Percentiles rank a stretch among this genome's conserved stretches.
phyloP scores from a whole-genome alignment of 2,113 vertebrate species.

The Nanorana parkeri region DNA sequence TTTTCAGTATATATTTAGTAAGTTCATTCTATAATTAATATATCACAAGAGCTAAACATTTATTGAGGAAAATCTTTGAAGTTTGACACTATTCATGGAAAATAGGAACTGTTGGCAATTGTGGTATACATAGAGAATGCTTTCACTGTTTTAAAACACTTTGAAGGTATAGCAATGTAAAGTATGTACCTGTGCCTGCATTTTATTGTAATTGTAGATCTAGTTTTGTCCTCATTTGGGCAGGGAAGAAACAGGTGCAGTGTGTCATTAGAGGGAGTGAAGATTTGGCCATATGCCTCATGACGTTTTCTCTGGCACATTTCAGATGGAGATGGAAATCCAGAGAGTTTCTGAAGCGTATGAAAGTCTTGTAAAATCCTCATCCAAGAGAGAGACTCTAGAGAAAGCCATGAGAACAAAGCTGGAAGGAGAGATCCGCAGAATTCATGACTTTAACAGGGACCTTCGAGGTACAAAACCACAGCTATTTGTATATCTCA shows the following conservation, averaged over 20 bases:
- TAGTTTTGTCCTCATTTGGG: slow-evolving; percentile 1
- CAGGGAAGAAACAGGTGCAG: slow-evolving; percentile 40
- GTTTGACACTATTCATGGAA: too few species aligned
- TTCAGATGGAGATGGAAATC: slow-evolving; percentile 94
- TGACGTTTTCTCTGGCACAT: slow-evolving; percentile 16
- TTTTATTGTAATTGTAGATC: neutral
- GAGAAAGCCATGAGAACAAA: slow-evolving; percentile 99
- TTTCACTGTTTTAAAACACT: too few species aligned
- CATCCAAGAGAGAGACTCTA: slow-evolving; percentile 91
- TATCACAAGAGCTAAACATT: too few species aligned
- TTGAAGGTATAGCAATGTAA: neutral
- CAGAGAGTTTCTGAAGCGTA: slow-evolving; percentile 96
- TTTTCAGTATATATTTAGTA: too few species aligned
- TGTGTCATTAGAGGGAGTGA: slow-evolving; percentile 38
- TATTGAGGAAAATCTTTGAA: too few species aligned
- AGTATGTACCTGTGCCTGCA: neutral
- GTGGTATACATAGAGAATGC: too few species aligned
- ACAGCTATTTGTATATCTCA: too few species aligned
- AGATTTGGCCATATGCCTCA: slow-evolving; percentile 25
- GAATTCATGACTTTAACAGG: slow-evolving; percentile 97
- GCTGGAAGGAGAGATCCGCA: slow-evolving; percentile 93
- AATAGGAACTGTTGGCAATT: too few species aligned
- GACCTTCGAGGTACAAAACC: slow-evolving; percentile 88
- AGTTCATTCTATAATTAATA: too few species aligned
- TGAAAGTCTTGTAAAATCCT: slow-evolving; percentile 95